Evolutionary conservation across 2,797 vertebrate genomes (phyloP).

Genomic region (Cephalopachus bancanus): DNA sequence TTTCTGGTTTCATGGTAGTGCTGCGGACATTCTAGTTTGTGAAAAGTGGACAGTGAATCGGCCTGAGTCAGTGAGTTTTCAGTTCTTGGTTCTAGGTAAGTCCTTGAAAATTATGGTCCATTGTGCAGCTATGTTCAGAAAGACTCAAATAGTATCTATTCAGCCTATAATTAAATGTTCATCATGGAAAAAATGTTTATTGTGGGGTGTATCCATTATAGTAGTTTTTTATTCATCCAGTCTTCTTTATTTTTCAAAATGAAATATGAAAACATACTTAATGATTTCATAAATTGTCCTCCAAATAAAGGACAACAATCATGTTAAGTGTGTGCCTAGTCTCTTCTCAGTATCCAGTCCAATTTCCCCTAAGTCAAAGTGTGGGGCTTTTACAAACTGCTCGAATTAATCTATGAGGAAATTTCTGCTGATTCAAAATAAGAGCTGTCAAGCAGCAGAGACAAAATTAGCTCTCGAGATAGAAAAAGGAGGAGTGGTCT

Average conservation of each 20-base stretch:
- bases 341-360: background rate
- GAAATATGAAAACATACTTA: background rate
- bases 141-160: background rate
- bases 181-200: rapidly evolving
- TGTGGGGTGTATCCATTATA: rapidly evolving
- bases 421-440: background rate
- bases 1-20: rapidly evolving
- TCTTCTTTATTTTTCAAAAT: background rate
- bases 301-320: background rate
- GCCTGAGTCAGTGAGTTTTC: background rate
- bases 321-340: rapidly evolving
- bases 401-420: rapidly evolving
- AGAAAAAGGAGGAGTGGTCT: background rate
- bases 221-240: background rate
- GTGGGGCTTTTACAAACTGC: rapidly evolving
- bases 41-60: rapidly evolving
- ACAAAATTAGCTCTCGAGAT: rapidly evolving
- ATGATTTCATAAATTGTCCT: background rate
- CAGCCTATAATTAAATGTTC: background rate
- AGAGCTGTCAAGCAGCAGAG: background rate
- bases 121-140: background rate
- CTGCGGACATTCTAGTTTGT: rapidly evolving
- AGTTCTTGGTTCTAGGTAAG: background rate
- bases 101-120: background rate
- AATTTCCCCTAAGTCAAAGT: background rate